A percentile compares a stretch with the other conserved stretches of the same genome.
phyloP scores from a whole-genome alignment of 2,888 invertebrate genomes.

The Omphaloscelis lunosa region DNA sequence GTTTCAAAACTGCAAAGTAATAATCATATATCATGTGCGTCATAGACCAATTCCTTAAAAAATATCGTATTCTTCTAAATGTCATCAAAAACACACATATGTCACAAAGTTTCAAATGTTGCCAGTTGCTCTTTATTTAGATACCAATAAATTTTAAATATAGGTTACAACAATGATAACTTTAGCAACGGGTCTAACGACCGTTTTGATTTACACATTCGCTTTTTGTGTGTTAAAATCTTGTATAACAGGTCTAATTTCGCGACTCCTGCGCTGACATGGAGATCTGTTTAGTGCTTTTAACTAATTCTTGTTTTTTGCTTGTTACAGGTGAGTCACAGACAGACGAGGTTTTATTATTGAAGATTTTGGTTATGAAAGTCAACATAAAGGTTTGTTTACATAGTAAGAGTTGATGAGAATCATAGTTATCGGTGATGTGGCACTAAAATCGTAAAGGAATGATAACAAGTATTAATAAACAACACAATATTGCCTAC shows the following conservation, averaged over 20 bases:
- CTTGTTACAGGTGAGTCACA: conserved; percentile 77
- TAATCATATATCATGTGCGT: background rate
- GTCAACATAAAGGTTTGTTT: conserved; percentile 34
- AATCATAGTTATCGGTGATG: background rate
- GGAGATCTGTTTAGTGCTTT: conserved; percentile 44
- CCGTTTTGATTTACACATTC: conserved; percentile 62
- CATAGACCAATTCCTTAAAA: background rate
- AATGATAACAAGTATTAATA: conserved; percentile 4
- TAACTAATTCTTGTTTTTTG: conserved; percentile 61
- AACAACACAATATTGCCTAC: conserved; percentile 22
- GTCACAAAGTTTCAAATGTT: conserved; percentile 26
- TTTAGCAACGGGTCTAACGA: conserved; percentile 56
- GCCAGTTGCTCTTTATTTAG: conserved; percentile 34
- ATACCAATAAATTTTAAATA: conserved; percentile 49
- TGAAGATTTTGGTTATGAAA: conserved; percentile 19
- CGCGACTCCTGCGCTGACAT: conserved; percentile 44
- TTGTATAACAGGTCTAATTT: conserved; percentile 54
- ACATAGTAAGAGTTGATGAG: background rate
- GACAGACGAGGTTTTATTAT: conserved; percentile 11
- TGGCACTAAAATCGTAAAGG: background rate
- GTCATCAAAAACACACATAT: background rate
- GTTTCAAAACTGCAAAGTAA: background rate
- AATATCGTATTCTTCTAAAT: background rate
- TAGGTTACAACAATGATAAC: conserved; percentile 49
- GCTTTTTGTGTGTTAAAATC: conserved; percentile 56